phyloP scores from a whole-genome alignment of 35 echinoderm and acorn worm species.

The Strongylocentrotus purpuratus region DNA sequence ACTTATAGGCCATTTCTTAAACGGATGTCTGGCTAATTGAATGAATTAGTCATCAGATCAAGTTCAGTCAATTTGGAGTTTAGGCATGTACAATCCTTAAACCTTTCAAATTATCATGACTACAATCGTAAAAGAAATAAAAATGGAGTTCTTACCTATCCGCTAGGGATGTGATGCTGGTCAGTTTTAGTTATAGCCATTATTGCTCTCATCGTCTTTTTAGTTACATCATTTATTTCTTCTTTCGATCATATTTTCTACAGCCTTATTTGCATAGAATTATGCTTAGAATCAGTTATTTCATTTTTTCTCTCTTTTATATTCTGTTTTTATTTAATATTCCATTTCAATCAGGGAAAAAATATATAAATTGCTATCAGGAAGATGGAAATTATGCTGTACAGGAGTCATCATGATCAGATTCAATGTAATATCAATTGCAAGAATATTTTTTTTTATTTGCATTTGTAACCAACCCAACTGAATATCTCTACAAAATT shows the following conservation, averaged over 20 bases:
- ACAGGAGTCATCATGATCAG: not conserved
- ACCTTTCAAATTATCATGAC: not conserved
- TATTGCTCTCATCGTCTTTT: not conserved
- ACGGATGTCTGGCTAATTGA: not conserved
- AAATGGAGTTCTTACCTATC: not conserved
- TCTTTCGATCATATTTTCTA: not conserved
- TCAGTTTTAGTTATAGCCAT: not conserved
- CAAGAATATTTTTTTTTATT: not conserved
- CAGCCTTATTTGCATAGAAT: not conserved
- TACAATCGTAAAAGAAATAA: not conserved
- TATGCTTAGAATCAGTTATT: not conserved
- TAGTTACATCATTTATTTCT: not conserved
- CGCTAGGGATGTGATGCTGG: not conserved
- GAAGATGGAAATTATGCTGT: not conserved
- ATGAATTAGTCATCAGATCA: not conserved
- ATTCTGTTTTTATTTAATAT: not conserved
- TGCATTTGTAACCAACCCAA: not conserved
- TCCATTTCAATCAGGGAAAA: not conserved
- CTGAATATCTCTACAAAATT: not conserved
- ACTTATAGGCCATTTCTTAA: not conserved
- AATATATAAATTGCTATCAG: not conserved
- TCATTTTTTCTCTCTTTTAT: not conserved
- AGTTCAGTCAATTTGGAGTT: not conserved
- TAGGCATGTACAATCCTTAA: not conserved
- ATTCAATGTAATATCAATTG: too few species aligned